Evolutionary conservation across 2,113 vertebrate species (phyloP).

Genomic region (Brachionichthys hirsutus): DNA sequence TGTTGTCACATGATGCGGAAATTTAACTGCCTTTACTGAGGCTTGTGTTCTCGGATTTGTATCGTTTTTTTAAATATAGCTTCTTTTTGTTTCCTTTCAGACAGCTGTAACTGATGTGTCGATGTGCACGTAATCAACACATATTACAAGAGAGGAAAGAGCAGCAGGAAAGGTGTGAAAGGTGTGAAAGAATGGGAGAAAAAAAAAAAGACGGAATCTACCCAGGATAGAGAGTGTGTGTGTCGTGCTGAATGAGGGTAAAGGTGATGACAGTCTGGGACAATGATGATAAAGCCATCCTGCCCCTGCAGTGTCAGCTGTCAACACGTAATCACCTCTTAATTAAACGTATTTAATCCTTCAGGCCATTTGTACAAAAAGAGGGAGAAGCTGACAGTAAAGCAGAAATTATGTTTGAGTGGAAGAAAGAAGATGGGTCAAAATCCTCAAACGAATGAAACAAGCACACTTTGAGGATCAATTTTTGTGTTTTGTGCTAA

Average conservation of each 20-base stretch:
- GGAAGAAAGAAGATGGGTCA: background rate
- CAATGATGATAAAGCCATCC: conserved; percentile 37
- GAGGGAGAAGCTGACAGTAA: background rate
- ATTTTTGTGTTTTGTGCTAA: too few species aligned
- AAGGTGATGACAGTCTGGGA: conserved; percentile 26
- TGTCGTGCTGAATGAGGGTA: conserved; percentile 3
- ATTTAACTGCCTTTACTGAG: too few species aligned
- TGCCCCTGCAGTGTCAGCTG: conserved; percentile 51
- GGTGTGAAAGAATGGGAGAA: conserved; percentile 16
- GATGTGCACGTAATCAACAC: background rate
- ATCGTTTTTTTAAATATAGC: background rate
- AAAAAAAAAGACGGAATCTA: conserved; percentile 11
- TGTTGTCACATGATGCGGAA: too few species aligned
- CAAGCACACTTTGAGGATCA: background rate
- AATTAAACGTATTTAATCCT: conserved; percentile 70
- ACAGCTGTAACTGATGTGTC: background rate
- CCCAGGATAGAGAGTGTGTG: background rate
- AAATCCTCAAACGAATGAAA: background rate
- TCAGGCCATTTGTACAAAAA: conserved; percentile 28
- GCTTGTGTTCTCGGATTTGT: background rate
- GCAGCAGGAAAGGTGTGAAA: background rate
- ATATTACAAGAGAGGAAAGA: background rate
- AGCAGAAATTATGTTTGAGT: background rate
- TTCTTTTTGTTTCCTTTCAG: background rate
- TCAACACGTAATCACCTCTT: conserved; percentile 61